Evolutionary conservation across 1,140 invertebrate genomes (phyloP).

Genomic region (Aphaenogaster ashmeadi): DNA sequence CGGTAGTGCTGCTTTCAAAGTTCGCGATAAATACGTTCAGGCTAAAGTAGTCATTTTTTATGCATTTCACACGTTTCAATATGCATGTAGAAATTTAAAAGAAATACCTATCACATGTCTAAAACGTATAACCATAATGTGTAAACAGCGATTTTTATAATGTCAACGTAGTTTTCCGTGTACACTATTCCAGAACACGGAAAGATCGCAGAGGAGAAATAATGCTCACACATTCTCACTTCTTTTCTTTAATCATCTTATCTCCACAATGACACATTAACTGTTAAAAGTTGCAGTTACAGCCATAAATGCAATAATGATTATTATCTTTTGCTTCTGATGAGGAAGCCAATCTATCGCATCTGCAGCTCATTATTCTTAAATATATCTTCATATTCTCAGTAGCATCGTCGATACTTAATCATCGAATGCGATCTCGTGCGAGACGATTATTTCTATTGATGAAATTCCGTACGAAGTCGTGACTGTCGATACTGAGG

Average conservation of each 20-base stretch:
- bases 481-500: too few species aligned
- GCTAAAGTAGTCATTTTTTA: background rate
- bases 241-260: constrained; percentile 70
- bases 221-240: background rate
- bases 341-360: background rate
- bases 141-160: constrained; percentile 16
- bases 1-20: constrained; percentile 7
- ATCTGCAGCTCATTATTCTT: background rate
- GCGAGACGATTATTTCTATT: background rate
- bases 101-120: background rate
- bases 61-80: background rate
- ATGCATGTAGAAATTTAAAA: background rate
- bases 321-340: constrained; percentile 78
- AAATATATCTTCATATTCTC: background rate
- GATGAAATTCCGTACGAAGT: too few species aligned
- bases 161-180: background rate
- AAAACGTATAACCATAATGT: background rate
- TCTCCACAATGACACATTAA: constrained; percentile 66
- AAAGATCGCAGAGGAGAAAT: constrained; percentile 56
- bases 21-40: background rate
- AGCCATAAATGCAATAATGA: constrained; percentile 81
- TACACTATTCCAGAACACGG: background rate
- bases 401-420: background rate
- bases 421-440: background rate
- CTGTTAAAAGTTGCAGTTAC: constrained; percentile 61